These are phyloP conservation scores for Deilephila porcellus DNA, from an alignment of 2,888 invertebrate genomes.

Conservation along the genomic window DNA sequence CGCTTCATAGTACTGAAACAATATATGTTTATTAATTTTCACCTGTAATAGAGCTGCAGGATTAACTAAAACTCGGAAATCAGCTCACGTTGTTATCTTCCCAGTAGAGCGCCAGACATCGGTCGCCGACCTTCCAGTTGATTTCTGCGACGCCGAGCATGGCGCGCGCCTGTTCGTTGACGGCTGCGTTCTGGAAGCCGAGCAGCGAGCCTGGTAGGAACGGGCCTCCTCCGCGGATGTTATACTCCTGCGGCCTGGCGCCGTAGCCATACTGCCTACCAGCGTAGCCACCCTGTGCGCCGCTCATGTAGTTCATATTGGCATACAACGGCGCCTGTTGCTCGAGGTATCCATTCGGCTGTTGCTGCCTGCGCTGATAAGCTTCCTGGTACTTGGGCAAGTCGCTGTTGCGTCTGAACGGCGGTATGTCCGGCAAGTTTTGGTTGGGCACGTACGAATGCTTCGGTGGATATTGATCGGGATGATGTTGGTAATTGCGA, in stretches of 20 bases:
- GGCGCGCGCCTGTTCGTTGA: conserved; percentile 81
- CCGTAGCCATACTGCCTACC: conserved; percentile 63
- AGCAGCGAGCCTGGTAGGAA: conserved; percentile 76
- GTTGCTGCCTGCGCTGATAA: conserved; percentile 59
- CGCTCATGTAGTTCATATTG: conserved; percentile 59
- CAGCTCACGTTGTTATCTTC: conserved; percentile 92
- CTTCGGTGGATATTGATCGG: conserved; percentile 57
- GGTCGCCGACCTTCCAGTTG: conserved; percentile 91
- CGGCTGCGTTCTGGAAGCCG: conserved; percentile 81
- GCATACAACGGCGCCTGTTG: conserved; percentile 58
- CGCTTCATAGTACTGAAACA: conserved; percentile 91
- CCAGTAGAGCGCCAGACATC: conserved; percentile 96
- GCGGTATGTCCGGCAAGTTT: conserved; percentile 59
- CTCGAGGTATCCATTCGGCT: conserved; percentile 71
- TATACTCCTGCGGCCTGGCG: conserved; percentile 60
- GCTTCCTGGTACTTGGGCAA: conserved; percentile 68
- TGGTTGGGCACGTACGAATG: conserved; percentile 60
- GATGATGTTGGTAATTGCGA: conserved; percentile 59
- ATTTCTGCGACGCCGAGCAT: conserved; percentile 82
- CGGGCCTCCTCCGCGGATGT: conserved; percentile 63
- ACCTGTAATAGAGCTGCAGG: background rate
- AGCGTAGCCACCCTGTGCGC: conserved; percentile 48
- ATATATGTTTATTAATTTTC: conserved; percentile 17
- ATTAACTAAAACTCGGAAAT: background rate
- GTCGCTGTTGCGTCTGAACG: conserved; percentile 60